Evolutionary conservation across 1,140 invertebrate genomes (phyloP).

Genomic region (Lucilia sericata): DNA sequence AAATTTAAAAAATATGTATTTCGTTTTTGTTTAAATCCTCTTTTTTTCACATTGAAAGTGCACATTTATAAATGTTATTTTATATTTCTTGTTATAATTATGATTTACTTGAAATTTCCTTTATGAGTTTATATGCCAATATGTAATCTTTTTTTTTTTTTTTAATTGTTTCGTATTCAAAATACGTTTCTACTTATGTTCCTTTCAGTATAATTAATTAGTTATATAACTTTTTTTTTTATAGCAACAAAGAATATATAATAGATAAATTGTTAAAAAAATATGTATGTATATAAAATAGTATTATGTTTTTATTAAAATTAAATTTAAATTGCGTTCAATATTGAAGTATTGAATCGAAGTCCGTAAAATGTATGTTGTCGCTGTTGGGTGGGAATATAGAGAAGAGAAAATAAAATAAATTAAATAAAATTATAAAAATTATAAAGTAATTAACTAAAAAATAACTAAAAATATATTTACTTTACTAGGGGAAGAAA

Average conservation of each 20-base stretch:
- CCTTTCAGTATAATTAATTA: not conserved
- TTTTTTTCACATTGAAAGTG: not conserved
- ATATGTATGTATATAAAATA: not conserved
- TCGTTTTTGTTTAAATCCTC: not conserved
- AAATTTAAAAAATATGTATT: not conserved
- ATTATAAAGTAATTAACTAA: not conserved
- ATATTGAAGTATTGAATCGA: conserved; percentile 58
- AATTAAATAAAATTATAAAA: conserved; percentile 48
- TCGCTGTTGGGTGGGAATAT: conserved; percentile 55
- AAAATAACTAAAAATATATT: not conserved
- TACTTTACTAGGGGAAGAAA: no score
- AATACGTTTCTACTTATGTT: not conserved
- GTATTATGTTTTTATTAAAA: not conserved
- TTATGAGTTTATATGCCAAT: not conserved
- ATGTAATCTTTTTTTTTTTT: not conserved
- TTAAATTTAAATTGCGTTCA: conserved; percentile 35
- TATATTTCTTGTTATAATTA: not conserved
- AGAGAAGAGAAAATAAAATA: conserved; percentile 49
- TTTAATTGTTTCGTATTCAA: conserved; percentile 20
- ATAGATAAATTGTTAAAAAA: not conserved
- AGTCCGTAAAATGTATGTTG: conserved; percentile 60
- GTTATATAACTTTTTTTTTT: not conserved
- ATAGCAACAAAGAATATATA: conserved; percentile 1
- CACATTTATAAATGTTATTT: conserved; percentile 1
- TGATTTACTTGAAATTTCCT: not conserved